Percentiles rank a stretch among this genome's conserved stretches.
phyloP scores from a whole-genome alignment of 2,888 invertebrate species.

The Serripes groenlandicus region DNA sequence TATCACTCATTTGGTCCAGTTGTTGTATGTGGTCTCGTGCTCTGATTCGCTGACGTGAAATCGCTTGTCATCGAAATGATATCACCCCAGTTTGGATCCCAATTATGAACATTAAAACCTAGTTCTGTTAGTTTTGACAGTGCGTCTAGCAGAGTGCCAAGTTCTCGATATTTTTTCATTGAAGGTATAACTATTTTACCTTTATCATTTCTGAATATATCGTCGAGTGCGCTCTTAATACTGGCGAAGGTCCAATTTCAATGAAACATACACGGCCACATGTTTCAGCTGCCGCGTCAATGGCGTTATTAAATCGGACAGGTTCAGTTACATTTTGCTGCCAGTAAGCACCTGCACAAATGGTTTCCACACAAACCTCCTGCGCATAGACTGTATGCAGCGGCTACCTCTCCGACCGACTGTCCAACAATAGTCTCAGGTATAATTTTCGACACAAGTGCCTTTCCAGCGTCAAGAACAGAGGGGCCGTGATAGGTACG shows the following conservation, averaged over 20 bases:
- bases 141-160: too few relatives aligned
- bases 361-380: constrained; percentile 15
- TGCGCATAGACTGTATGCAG: constrained; percentile 69
- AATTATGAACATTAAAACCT: too few relatives aligned
- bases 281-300: constrained; percentile 33
- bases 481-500: constrained; percentile 70
- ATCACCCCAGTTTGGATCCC: too few relatives aligned
- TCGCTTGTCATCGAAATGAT: too few relatives aligned
- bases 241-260: constrained; percentile 76
- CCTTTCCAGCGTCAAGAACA: constrained; percentile 13
- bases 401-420: constrained; percentile 77
- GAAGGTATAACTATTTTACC: neutral
- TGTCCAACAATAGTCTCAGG: constrained; percentile 73
- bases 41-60: too few relatives aligned
- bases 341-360: constrained; percentile 69
- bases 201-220: constrained; percentile 29
- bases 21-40: too few relatives aligned
- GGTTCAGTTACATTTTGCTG: constrained; percentile 68
- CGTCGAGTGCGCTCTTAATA: constrained; percentile 65
- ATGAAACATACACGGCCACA: constrained; percentile 63
- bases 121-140: too few relatives aligned
- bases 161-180: too few relatives aligned
- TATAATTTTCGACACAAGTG: neutral
- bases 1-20: too few relatives aligned
- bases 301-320: constrained; percentile 68